A percentile compares a stretch with the other conserved stretches of the same genome.
phyloP scores from a whole-genome alignment of 2,797 vertebrate genomes.

The Rallus crepitans region DNA sequence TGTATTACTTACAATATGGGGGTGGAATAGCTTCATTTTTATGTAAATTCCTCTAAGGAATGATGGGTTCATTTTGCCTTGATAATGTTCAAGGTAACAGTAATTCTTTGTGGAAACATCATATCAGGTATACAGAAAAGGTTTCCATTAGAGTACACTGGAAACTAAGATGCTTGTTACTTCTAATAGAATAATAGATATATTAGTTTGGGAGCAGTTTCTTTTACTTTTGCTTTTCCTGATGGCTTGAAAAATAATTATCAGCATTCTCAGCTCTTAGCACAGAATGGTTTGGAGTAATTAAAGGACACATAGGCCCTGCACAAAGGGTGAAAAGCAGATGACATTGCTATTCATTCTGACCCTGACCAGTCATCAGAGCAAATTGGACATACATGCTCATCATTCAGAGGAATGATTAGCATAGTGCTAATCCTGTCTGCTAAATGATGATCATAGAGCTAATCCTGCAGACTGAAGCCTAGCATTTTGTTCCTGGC shows the following conservation, averaged over 20 bases:
- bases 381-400: background rate
- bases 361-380: background rate
- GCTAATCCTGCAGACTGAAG: background rate
- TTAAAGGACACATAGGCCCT: background rate
- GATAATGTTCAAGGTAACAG: slow-evolving; percentile 4
- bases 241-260: background rate
- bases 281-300: background rate
- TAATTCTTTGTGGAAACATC: slow-evolving; percentile 22
- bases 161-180: background rate
- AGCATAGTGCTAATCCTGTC: background rate
- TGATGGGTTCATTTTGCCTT: slow-evolving; percentile 41
- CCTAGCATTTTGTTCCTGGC: background rate
- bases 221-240: background rate
- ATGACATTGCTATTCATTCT: background rate
- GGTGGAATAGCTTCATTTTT: slow-evolving; percentile 59
- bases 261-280: background rate
- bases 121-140: background rate
- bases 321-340: background rate
- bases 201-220: background rate
- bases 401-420: background rate
- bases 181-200: background rate
- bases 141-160: background rate
- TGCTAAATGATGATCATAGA: background rate
- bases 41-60: slow-evolving; percentile 41
- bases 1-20: slow-evolving; percentile 52